Base-by-base conservation (phyloP, 2,113 vertebrate genomes). In the Eurystomus gularis region DNA sequence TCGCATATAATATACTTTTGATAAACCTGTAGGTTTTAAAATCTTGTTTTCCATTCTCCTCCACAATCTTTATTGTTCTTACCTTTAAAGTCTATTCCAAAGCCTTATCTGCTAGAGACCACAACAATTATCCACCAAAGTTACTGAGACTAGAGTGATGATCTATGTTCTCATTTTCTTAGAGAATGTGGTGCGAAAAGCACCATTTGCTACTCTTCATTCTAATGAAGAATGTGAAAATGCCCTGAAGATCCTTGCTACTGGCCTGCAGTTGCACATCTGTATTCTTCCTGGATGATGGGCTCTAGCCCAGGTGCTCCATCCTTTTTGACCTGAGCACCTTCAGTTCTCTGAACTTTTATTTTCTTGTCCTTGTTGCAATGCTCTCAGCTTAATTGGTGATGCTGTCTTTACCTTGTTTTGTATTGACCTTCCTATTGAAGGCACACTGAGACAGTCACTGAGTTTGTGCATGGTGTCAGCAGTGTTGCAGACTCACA, bases 271-370 rank as follows among this genome's bases (percentile, higher is more conserved):
- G 17, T 9, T 79, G 24, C 11, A 60, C 5, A 52, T 52, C 33
- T 2, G 0, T 52, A 29, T 42, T 69, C 23, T 62, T 52, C 37
- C 31, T 68, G 31, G n/a, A 71, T 0, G 0, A 11, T 13, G 28
- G 4, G 5, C 24, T 86, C 17, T 55, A 83, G 44, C 10, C 25
- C 11, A 39, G 15, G 28, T 33, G 21, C 37, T 84, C 54, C 11
- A 49, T 18, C 6, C 26, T 82, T 91, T 91, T 42, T 58, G 20
- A 81, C 28, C 29, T 18, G 19, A 85, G 19, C 31, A 29, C 17
- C 52, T 57, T 57, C 26, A 40, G 31, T 60, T 81, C 44, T 88
- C 78, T 55, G n/a, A 58, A 40, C 66, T 78, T 58, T 81, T 2
- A 13, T 65, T 66, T 58, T 17, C 46, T 92, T 71, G 25, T 46